Base-by-base conservation (phyloP, 1,140 invertebrate genomes). In the Archivesica marissinica region DNA sequence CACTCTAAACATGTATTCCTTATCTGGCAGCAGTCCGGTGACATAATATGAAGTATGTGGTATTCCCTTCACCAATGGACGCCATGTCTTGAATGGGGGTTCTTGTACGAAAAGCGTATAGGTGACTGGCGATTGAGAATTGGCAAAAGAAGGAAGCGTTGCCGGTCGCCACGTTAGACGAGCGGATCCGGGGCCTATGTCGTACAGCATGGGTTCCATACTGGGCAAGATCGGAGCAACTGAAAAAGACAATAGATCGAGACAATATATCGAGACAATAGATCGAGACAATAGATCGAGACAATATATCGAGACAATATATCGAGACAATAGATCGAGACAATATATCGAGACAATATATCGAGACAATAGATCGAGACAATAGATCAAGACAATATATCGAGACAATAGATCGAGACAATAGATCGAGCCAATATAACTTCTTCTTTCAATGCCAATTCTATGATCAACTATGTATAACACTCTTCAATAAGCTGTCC, bases 1-100 rank as follows among this genome's bases (percentile, higher is more conserved):
- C 0, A 99, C 95, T 64, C 98, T 95, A 95, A 99, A 99, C 88
- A 96, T 96, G 94, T 99, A 99, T 87, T 97, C 97, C 86, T 96
- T 96, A 92, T 98, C 98, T 7, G 98, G 97, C 92, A 98, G 97
- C 70, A 99, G 94, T 15, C 98, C 97, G 95, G 98, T 97, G 13
- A 99, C 97, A 90, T 98, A 97, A 92, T 99, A 99, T 89, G 83
- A 89, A 6, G 89, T 91, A 77, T 91, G 87, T 41, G 89, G 87
- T 20, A 93, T 88, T 13, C 88, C 77, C 20, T 85, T 38, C 1
- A 90, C 90, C n/a, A 91, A 74, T 3, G 91, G 90, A 28, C 84
- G 77, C 92, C 92, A 93, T 2, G 82, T 74, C n/a, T 68, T 81
- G 72, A 85, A 88, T 15, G 89, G 90, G n/a, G 83, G 72, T 44